Percentiles rank a stretch among this genome's conserved stretches.
These are phyloP conservation scores for Bombus sibiricus DNA, from an alignment of 1,140 invertebrate species.

Conservation along the genomic window DNA sequence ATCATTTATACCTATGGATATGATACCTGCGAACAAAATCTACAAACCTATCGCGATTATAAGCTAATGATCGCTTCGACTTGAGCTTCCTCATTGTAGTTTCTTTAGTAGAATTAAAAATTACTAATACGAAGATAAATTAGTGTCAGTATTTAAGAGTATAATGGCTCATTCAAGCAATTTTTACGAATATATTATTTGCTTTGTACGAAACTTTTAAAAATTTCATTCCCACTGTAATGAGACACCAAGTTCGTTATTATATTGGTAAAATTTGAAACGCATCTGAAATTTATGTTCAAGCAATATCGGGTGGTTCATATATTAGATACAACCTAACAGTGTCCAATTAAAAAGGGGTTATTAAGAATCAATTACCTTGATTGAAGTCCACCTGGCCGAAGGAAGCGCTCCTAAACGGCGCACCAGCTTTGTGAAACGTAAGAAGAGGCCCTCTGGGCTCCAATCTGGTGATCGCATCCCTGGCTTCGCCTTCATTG, in stretches of 20 bases:
- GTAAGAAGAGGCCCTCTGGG: slow-evolving; percentile 77
- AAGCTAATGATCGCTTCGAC: background rate
- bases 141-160: background rate
- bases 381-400: slow-evolving; percentile 89
- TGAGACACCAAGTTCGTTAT: background rate
- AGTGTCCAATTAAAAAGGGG: too few species aligned
- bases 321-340: too few species aligned
- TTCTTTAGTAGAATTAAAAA: background rate
- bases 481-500: slow-evolving; percentile 72
- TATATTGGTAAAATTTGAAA: background rate
- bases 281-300: background rate
- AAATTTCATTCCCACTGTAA: background rate
- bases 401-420: slow-evolving; percentile 91
- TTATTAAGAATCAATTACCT: slow-evolving; percentile 62
- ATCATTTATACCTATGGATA: background rate
- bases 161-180: background rate
- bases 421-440: slow-evolving; percentile 73
- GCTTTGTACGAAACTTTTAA: too few species aligned
- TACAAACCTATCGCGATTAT: background rate
- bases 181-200: background rate
- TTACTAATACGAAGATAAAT: background rate
- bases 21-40: slow-evolving; percentile 4
- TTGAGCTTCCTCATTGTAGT: background rate
- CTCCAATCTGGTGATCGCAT: slow-evolving; percentile 75
- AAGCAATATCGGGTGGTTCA: too few species aligned